A percentile compares a stretch with the other conserved stretches of the same genome.
Conservation (phyloP, 2,888 invertebrate species). For the Pimpla rufipes region DNA sequence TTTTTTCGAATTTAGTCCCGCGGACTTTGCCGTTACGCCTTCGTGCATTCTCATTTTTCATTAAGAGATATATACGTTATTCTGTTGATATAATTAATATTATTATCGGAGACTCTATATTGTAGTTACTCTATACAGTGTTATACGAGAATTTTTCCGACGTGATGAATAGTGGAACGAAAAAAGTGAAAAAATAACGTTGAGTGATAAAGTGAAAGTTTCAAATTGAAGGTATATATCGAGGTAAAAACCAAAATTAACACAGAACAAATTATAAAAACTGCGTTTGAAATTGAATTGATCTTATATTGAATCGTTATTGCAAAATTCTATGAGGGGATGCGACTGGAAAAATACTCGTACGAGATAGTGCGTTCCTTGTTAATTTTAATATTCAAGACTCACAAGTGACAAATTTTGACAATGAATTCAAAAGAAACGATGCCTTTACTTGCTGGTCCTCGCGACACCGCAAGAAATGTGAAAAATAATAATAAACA, state of each 20-base stretch:
- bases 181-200: constrained; percentile 3
- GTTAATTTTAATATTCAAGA: constrained; percentile 47
- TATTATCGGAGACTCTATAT: constrained; percentile 70
- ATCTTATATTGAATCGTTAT: constrained; percentile 63
- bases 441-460: constrained; percentile 78
- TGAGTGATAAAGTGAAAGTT: constrained; percentile 59
- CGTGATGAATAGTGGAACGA: constrained; percentile 41
- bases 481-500: constrained; percentile 51
- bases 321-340: constrained; percentile 65
- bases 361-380: constrained; percentile 55
- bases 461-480: constrained; percentile 72
- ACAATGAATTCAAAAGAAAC: constrained; percentile 71
- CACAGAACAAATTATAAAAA: constrained; percentile 5
- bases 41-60: constrained; percentile 57
- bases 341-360: constrained; percentile 51
- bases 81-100: constrained; percentile 64
- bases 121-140: constrained; percentile 72
- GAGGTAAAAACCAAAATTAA: constrained; percentile 18
- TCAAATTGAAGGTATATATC: constrained; percentile 50
- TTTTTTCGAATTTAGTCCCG: constrained; percentile 25
- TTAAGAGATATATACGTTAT: constrained; percentile 70
- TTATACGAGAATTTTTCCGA: constrained; percentile 68
- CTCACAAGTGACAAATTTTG: constrained; percentile 61
- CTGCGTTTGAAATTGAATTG: constrained; percentile 53
- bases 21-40: constrained; percentile 41